Conservation (phyloP, 2,797 vertebrate species). For the Sorex maritimensis region DNA sequence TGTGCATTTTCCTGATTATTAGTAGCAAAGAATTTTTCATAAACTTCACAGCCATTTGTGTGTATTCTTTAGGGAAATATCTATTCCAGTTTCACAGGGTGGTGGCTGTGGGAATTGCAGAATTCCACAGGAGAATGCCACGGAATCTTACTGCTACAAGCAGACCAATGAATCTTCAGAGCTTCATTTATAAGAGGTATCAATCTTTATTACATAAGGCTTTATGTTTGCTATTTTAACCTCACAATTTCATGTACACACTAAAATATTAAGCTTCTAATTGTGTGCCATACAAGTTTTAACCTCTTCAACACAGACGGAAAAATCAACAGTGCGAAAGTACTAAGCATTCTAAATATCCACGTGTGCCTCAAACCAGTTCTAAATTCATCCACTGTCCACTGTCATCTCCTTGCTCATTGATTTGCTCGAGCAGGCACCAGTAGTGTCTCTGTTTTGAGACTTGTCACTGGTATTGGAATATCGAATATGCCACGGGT, state of each 20-base stretch:
- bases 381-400: neutral
- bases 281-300: neutral
- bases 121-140: neutral
- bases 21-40: neutral
- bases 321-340: neutral
- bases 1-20: neutral
- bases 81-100: neutral
- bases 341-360: neutral
- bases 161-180: neutral
- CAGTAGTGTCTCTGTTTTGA: too few relatives aligned
- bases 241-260: neutral
- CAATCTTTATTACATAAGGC: neutral
- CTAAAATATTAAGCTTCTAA: neutral
- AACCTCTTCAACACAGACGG: neutral
- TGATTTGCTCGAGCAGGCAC: too few relatives aligned
- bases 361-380: neutral
- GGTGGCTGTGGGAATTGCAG: rapidly evolving
- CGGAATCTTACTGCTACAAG: neutral
- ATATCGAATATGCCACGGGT: too few relatives aligned
- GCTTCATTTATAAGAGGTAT: neutral
- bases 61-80: neutral
- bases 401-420: too few relatives aligned
- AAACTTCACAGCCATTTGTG: neutral
- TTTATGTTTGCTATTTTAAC: neutral
- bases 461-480: too few relatives aligned